phyloP scores from a whole-genome alignment of 2,113 vertebrate genomes.

The Cololabis saira region DNA sequence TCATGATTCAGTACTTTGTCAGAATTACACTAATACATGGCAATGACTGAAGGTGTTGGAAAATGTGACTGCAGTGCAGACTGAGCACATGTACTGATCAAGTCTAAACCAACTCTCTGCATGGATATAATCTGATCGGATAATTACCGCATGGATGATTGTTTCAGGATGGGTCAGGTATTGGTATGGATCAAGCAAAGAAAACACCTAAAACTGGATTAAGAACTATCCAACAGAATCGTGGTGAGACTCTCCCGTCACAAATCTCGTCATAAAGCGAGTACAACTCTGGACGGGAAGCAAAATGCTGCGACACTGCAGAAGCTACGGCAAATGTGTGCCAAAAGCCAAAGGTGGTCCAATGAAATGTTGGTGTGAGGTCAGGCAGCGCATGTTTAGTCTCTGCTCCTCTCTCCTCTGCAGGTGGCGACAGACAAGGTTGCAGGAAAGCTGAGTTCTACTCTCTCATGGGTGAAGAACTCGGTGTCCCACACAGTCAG shows the following conservation, averaged over 20 bases:
- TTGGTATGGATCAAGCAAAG: too few relatives aligned
- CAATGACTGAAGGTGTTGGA: slow-evolving; percentile 7
- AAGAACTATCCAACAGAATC: too few relatives aligned
- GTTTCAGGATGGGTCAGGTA: neutral
- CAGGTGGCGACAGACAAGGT: slow-evolving; percentile 99
- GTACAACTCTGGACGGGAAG: too few relatives aligned
- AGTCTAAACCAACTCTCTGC: neutral
- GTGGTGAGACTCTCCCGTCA: too few relatives aligned
- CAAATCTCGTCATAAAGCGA: too few relatives aligned
- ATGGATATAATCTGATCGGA: neutral
- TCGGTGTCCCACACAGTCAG: slow-evolving; percentile 96
- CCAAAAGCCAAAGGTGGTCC: too few relatives aligned
- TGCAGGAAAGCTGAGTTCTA: slow-evolving; percentile 98
- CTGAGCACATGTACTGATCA: neutral
- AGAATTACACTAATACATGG: slow-evolving; percentile 4
- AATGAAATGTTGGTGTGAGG: too few relatives aligned
- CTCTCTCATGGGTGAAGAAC: slow-evolving; percentile 99
- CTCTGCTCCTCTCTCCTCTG: slow-evolving; percentile 1
- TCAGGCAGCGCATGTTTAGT: neutral
- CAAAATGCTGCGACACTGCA: too few relatives aligned
- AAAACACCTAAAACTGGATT: too few relatives aligned
- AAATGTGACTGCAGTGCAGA: neutral
- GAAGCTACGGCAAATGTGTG: too few relatives aligned
- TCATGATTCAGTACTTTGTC: neutral
- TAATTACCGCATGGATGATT: neutral